A percentile compares a stretch with the other conserved stretches of the same genome.
phyloP scores from a whole-genome alignment of 2,797 vertebrate species.

The Alcedo atthis region DNA sequence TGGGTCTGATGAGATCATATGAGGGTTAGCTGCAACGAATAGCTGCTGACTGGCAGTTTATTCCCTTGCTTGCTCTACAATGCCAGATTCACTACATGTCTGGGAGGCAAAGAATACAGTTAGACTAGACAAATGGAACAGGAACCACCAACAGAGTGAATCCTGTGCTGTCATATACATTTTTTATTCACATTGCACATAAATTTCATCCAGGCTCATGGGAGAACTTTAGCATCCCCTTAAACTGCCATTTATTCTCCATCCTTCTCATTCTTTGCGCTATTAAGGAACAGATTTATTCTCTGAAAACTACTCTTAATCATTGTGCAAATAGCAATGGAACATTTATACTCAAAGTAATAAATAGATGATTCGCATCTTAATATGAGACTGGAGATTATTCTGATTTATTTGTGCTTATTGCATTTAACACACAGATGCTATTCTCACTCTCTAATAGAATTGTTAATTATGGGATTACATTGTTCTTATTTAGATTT shows the following conservation, averaged over 20 bases:
- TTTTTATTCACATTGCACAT: constrained; percentile 58
- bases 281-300: constrained; percentile 62
- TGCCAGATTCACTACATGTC: constrained; percentile 34
- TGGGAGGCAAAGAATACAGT: constrained; percentile 38
- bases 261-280: constrained; percentile 48
- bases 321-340: constrained; percentile 52
- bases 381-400: neutral
- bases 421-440: neutral
- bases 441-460: neutral
- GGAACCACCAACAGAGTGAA: constrained; percentile 48
- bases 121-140: constrained; percentile 48
- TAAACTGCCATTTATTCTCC: constrained; percentile 52
- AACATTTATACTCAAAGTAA: constrained; percentile 50
- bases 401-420: constrained; percentile 37
- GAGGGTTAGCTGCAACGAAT: constrained; percentile 44
- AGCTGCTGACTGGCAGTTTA: constrained; percentile 47
- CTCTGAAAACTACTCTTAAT: constrained; percentile 52
- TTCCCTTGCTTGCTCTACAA: constrained; percentile 5
- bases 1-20: constrained; percentile 20
- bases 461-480: constrained; percentile 35
- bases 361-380: constrained; percentile 42
- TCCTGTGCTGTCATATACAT: constrained; percentile 32
- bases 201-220: constrained; percentile 53
- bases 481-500: constrained; percentile 13
- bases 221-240: constrained; percentile 45